Percentiles rank a stretch among this genome's conserved stretches.
phyloP scores from a whole-genome alignment of 2,113 vertebrate species.

The Paralichthys olivaceus region DNA sequence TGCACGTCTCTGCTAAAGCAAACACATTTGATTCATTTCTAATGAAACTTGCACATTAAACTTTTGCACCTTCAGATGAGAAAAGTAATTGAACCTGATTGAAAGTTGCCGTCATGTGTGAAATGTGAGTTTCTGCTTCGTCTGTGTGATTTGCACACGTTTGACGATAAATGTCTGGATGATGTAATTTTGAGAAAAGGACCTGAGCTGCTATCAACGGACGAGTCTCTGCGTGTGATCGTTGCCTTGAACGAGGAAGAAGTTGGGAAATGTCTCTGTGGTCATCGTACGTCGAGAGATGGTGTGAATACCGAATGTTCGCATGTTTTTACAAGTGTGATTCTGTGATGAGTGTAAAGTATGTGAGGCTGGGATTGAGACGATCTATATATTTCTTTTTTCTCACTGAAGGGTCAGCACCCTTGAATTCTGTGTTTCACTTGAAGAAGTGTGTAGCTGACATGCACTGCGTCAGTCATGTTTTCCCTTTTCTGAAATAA shows the following conservation, averaged over 20 bases:
- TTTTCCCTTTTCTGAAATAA: slow-evolving; percentile 67
- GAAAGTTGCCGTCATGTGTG: slow-evolving; percentile 3
- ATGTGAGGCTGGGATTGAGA: slow-evolving; percentile 32
- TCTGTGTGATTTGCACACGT: slow-evolving; percentile 44
- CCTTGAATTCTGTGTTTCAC: slow-evolving; percentile 25
- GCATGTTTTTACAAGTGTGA: slow-evolving; percentile 55
- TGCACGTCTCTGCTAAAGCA: slow-evolving; percentile 9
- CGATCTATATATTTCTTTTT: not conserved
- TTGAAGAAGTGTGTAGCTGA: slow-evolving; percentile 54
- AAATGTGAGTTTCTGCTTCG: slow-evolving; percentile 6
- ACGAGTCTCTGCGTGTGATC: slow-evolving; percentile 46
- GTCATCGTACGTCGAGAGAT: slow-evolving; percentile 31
- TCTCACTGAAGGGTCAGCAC: slow-evolving; percentile 14
- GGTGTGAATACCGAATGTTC: slow-evolving; percentile 40
- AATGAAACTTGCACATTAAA: slow-evolving; percentile 54
- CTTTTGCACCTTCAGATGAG: slow-evolving; percentile 25
- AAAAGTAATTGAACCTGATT: slow-evolving; percentile 1
- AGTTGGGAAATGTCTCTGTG: slow-evolving; percentile 17
- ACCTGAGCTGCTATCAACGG: slow-evolving; percentile 54
- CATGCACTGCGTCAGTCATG: not conserved
- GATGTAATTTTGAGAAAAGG: slow-evolving; percentile 24
- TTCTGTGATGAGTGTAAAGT: slow-evolving; percentile 48
- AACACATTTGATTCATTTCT: slow-evolving; percentile 43
- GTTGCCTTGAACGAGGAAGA: slow-evolving; percentile 2
- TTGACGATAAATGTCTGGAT: slow-evolving; percentile 20